phyloP scores from a whole-genome alignment of 2,113 vertebrate species.

The Rhinolophus sinicus region DNA sequence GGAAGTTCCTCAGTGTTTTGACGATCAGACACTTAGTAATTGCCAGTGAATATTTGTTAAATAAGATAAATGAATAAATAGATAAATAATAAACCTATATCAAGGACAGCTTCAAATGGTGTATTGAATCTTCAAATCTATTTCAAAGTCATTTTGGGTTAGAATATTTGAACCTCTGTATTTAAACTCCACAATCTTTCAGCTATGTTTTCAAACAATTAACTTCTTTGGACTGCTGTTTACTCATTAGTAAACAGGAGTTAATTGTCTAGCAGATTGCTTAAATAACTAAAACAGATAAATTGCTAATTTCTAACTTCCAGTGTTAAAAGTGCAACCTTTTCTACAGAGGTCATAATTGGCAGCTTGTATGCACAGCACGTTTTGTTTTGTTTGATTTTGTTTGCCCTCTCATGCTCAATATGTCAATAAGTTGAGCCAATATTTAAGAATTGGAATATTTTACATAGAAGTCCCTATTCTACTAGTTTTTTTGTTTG shows the following conservation, averaged over 20 bases:
- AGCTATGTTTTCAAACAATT: neutral
- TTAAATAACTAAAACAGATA: neutral
- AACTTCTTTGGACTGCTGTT: neutral
- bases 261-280: neutral
- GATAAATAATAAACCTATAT: neutral
- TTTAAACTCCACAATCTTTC: neutral
- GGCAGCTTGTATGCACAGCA: accelerated
- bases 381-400: neutral
- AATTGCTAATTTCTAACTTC: neutral
- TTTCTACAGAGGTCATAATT: neutral
- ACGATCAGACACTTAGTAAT: neutral
- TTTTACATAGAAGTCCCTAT: neutral
- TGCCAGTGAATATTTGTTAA: neutral
- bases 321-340: neutral
- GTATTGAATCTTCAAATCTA: neutral
- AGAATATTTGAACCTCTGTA: neutral
- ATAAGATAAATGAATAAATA: neutral
- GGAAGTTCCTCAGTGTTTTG: neutral
- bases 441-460: neutral
- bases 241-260: neutral
- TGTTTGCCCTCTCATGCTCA: neutral
- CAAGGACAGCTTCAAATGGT: neutral
- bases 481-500: neutral
- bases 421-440: neutral
- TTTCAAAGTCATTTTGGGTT: neutral